phyloP scores from a whole-genome alignment of 2,113 vertebrate genomes.

The Gorilla gorilla region DNA sequence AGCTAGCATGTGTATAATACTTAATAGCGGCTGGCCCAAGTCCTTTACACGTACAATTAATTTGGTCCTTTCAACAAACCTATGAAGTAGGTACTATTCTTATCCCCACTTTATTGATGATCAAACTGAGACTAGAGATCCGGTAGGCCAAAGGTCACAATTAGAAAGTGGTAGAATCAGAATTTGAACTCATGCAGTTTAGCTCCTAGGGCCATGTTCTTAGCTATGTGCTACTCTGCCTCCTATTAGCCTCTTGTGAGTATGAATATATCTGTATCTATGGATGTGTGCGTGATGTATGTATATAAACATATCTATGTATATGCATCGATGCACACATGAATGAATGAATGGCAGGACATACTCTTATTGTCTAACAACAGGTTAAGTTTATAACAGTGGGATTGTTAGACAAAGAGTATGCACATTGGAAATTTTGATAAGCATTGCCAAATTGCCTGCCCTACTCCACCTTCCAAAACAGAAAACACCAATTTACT shows the following conservation, averaged over 20 bases:
- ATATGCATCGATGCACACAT: background rate
- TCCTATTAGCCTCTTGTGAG: background rate
- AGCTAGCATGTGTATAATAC: background rate
- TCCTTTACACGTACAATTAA: background rate
- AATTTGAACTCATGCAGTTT: background rate
- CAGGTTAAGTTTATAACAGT: background rate
- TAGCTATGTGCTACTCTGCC: background rate
- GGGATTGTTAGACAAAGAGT: slow-evolving; percentile 19
- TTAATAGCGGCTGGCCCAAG: background rate
- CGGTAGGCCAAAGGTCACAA: background rate
- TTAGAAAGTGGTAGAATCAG: background rate
- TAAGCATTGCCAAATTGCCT: background rate
- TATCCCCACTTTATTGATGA: background rate
- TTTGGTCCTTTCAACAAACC: background rate
- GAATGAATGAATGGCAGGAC: background rate
- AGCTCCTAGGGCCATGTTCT: background rate
- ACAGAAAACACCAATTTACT: slow-evolving; percentile 36
- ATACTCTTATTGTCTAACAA: background rate
- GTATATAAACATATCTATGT: background rate
- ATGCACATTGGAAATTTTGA: slow-evolving; percentile 3
- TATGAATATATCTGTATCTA: background rate
- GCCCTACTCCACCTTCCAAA: background rate
- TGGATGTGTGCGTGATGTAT: background rate
- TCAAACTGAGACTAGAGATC: background rate
- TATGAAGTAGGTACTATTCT: background rate